A percentile compares a stretch with the other conserved stretches of the same genome.
These are phyloP conservation scores for Oriolus oriolus DNA, from an alignment of 2,113 vertebrate genomes.

Conservation along the genomic window DNA sequence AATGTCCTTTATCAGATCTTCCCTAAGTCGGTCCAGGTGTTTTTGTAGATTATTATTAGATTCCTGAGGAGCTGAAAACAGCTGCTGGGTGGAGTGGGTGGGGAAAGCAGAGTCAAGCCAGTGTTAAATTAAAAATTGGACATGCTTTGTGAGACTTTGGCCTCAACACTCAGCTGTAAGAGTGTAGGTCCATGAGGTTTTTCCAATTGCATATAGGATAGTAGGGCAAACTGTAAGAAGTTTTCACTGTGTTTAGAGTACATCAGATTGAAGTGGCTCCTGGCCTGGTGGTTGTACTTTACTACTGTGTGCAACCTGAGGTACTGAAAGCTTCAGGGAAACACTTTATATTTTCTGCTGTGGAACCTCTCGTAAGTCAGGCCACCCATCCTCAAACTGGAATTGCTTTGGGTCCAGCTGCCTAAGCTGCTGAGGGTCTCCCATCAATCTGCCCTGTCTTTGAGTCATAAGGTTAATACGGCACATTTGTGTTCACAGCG, in stretches of 20 bases:
- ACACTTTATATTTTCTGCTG: rapidly evolving
- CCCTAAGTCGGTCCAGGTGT: neutral
- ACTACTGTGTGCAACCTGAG: neutral
- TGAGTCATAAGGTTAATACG: neutral
- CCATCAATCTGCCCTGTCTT: neutral
- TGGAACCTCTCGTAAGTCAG: neutral
- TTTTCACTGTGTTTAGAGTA: neutral
- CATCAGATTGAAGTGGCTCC: neutral
- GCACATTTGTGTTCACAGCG: neutral
- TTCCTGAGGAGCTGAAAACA: neutral
- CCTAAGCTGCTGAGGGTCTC: neutral
- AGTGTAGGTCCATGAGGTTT: rapidly evolving
- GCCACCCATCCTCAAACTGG: neutral
- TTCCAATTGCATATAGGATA: neutral
- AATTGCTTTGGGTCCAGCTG: neutral
- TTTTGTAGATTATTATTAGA: neutral
- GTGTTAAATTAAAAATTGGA: neutral
- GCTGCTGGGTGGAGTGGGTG: rapidly evolving
- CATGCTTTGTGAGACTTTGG: neutral
- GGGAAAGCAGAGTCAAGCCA: neutral
- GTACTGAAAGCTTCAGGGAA: neutral
- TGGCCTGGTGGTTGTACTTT: neutral
- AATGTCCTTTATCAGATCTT: neutral
- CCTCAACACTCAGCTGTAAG: neutral
- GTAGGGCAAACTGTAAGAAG: neutral